A percentile compares a stretch with the other conserved stretches of the same genome.
Conservation (phyloP, 2,797 vertebrate genomes). For the Pelochelys cantorii region DNA sequence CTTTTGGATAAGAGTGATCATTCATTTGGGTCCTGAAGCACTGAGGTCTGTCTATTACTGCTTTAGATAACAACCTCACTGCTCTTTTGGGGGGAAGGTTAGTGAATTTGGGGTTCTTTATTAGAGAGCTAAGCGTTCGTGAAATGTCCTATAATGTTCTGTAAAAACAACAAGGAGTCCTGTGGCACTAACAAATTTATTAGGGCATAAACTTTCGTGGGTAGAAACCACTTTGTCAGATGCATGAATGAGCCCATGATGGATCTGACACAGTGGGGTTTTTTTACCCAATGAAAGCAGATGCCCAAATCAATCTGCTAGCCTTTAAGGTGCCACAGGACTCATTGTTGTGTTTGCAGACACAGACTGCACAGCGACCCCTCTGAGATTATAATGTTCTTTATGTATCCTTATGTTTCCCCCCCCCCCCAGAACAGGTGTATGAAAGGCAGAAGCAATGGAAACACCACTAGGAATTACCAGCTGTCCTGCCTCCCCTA, state of each 20-base stretch:
- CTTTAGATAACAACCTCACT: not conserved
- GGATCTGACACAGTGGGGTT: too few relatives aligned
- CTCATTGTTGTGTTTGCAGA: too few relatives aligned
- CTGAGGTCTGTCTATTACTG: not conserved
- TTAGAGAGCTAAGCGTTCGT: not conserved
- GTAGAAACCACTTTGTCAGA: too few relatives aligned
- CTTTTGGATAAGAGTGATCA: not conserved
- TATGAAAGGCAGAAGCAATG: not conserved
- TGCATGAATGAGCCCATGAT: too few relatives aligned
- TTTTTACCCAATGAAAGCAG: too few relatives aligned
- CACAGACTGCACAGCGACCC: too few relatives aligned
- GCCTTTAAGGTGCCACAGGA: too few relatives aligned
- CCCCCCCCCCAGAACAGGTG: not conserved
- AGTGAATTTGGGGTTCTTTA: not conserved
- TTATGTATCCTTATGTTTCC: not conserved
- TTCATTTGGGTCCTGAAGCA: not conserved
- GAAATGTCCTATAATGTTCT: not conserved
- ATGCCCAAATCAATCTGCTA: too few relatives aligned
- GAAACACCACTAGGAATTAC: not conserved
- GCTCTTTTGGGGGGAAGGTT: not conserved
- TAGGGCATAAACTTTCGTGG: too few relatives aligned
- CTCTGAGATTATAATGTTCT: too few relatives aligned
- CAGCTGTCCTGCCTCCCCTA: not conserved
- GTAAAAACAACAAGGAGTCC: too few relatives aligned
- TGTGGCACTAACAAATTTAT: too few relatives aligned